These are phyloP conservation scores for Melitaea athalia DNA, from an alignment of 2,888 invertebrate genomes.

Conservation along the genomic window DNA sequence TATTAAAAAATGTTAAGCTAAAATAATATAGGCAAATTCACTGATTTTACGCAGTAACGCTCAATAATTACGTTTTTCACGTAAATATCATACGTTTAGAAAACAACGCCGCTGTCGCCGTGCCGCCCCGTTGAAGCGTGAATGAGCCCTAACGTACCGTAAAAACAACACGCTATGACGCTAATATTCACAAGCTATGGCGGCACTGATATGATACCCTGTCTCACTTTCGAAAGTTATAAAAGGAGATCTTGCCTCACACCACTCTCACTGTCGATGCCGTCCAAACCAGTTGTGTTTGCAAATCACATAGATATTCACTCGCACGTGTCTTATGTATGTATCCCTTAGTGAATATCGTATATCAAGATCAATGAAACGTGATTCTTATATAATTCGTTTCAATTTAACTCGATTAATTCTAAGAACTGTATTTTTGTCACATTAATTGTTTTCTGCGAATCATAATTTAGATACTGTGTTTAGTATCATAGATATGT, in stretches of 20 bases:
- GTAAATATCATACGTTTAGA: constrained; percentile 13
- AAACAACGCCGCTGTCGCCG: constrained; percentile 16
- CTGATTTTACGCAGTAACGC: constrained; percentile 10
- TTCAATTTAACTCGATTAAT: constrained; percentile 21
- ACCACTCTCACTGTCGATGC: constrained; percentile 43
- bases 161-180: constrained; percentile 45
- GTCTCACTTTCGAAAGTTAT: constrained; percentile 45
- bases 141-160: constrained; percentile 43
- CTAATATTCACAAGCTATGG: constrained; percentile 39
- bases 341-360: constrained; percentile 19
- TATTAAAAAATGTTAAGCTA: neutral
- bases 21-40: neutral
- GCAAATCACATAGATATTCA: constrained; percentile 34
- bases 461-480: neutral
- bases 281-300: constrained; percentile 44
- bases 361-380: constrained; percentile 23
- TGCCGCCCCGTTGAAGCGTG: constrained; percentile 37
- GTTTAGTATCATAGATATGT: no score
- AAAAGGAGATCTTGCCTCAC: constrained; percentile 40
- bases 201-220: constrained; percentile 41
- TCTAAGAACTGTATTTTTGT: constrained; percentile 14
- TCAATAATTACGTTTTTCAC: constrained; percentile 12
- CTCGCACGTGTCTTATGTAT: constrained; percentile 21
- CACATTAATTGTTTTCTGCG: constrained; percentile 10
- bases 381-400: constrained; percentile 11